These are phyloP conservation scores for Mico argentatus DNA, from an alignment of 2,797 vertebrate species.

Conservation along the genomic window DNA sequence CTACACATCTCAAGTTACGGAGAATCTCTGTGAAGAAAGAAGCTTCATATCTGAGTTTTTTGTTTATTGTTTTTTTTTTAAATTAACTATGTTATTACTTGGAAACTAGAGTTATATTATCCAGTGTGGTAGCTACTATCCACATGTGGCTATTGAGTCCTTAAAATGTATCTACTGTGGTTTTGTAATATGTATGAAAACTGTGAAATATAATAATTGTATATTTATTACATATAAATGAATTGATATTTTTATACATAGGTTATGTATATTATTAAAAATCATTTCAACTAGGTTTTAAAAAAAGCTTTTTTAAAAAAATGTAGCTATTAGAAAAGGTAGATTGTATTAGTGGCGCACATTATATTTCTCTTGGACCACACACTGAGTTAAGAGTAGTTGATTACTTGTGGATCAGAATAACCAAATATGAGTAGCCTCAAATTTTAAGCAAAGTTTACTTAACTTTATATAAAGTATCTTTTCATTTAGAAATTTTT, in stretches of 20 bases:
- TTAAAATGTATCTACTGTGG: neutral
- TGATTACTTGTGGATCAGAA: neutral
- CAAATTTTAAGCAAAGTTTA: neutral
- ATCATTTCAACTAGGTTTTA: neutral
- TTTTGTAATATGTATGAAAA: neutral
- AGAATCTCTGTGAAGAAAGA: neutral
- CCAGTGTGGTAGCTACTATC: neutral
- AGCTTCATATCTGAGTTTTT: neutral
- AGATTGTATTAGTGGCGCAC: neutral
- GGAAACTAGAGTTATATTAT: neutral
- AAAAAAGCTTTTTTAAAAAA: neutral
- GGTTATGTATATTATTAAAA: neutral
- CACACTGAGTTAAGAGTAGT: neutral
- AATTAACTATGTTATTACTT: neutral
- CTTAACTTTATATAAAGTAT: neutral
- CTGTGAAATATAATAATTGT: neutral
- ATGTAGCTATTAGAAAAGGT: neutral
- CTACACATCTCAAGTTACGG: neutral
- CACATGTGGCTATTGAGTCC: neutral
- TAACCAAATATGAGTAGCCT: neutral
- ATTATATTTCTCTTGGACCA: neutral
- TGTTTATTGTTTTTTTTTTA: neutral
- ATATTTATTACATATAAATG: neutral
- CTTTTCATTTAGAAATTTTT: neutral
- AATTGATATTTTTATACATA: neutral